phyloP scores from a whole-genome alignment of 2,113 vertebrate species.

The Ictalurus furcatus region DNA sequence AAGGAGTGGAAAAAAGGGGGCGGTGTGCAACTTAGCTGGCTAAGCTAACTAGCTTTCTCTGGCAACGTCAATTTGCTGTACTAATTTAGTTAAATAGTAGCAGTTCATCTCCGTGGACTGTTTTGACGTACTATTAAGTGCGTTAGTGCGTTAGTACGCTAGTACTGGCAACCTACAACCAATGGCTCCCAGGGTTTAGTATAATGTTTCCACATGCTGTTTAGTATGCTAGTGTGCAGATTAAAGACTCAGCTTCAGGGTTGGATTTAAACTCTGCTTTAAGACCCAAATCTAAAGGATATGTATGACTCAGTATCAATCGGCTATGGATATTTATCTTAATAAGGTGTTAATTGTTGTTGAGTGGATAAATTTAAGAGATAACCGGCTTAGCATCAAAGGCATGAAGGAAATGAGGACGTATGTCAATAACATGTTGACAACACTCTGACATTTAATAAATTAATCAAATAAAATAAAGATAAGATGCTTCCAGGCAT shows the following conservation, averaged over 20 bases:
- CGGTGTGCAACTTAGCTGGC: background rate
- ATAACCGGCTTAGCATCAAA: background rate
- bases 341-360: background rate
- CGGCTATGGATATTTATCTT: background rate
- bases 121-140: background rate
- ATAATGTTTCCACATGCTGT: background rate
- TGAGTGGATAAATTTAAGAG: background rate
- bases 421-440: background rate
- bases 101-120: background rate
- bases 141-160: background rate
- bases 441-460: background rate
- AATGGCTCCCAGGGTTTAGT: too few species aligned
- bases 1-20: background rate
- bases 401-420: background rate
- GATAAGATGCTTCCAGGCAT: background rate
- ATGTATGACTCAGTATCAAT: too few species aligned
- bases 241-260: background rate
- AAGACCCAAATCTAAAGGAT: background rate
- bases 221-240: too few species aligned
- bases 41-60: background rate
- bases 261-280: background rate
- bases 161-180: background rate
- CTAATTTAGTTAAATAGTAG: background rate
- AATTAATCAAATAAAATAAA: background rate
- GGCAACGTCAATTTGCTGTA: background rate